Percentiles rank a stretch among this genome's conserved stretches.
Evolutionary conservation across 2,888 invertebrate genomes (phyloP).

Genomic region (Selenia dentaria): DNA sequence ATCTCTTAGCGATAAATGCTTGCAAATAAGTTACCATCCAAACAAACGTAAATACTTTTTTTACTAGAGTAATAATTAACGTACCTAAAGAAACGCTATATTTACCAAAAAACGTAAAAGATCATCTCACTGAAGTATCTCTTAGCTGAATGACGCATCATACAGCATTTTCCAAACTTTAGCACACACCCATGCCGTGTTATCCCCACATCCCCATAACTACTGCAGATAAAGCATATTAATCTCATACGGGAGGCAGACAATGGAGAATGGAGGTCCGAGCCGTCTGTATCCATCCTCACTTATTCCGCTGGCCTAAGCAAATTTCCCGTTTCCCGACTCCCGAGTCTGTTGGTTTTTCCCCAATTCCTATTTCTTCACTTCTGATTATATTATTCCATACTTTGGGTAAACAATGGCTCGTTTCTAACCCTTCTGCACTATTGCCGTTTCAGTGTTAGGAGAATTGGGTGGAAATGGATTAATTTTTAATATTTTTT

Average conservation of each 20-base stretch:
- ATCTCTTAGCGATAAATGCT: no score
- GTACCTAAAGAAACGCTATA: no score
- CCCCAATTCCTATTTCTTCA: slow-evolving; percentile 82
- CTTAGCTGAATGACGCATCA: no score
- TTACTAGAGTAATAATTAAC: no score
- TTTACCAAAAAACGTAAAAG: no score
- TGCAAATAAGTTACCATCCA: no score
- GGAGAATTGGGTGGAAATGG: slow-evolving; percentile 51
- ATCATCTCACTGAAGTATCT: no score
- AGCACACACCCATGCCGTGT: neutral
- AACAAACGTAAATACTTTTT: no score
- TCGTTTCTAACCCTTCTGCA: slow-evolving; percentile 77
- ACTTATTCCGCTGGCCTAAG: slow-evolving; percentile 84
- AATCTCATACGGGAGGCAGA: slow-evolving; percentile 54
- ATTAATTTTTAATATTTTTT: no score
- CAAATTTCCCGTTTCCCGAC: slow-evolving; percentile 69
- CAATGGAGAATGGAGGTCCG: slow-evolving; percentile 52
- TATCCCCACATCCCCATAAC: slow-evolving; percentile 11
- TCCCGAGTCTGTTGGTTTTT: slow-evolving; percentile 79
- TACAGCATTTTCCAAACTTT: no score
- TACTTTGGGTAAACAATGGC: slow-evolving; percentile 82
- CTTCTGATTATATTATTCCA: slow-evolving; percentile 84
- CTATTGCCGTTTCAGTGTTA: slow-evolving; percentile 66
- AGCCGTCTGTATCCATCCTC: slow-evolving; percentile 67
- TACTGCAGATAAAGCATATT: slow-evolving; percentile 37